A percentile compares a stretch with the other conserved stretches of the same genome.
Evolutionary conservation across 2,797 vertebrate species (phyloP).

Genomic region (Arctocebus calabarensis): DNA sequence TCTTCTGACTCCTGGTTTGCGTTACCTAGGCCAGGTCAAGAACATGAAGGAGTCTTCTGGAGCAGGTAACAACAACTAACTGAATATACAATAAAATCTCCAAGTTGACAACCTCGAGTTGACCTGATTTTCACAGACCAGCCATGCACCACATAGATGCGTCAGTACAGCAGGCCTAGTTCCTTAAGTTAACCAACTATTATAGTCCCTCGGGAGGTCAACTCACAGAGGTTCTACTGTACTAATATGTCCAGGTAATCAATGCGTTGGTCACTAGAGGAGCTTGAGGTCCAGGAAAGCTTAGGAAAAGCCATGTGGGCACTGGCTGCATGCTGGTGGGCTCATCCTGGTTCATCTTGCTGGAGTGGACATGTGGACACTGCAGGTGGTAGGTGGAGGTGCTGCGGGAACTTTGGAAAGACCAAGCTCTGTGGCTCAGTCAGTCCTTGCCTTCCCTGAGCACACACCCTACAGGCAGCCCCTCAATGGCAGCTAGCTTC

Average conservation of each 20-base stretch:
- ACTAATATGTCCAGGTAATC: neutral
- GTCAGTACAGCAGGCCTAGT: too few species aligned
- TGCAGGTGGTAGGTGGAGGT: neutral
- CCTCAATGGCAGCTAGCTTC: neutral
- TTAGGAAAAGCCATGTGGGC: neutral
- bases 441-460: neutral
- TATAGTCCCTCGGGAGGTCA: too few species aligned
- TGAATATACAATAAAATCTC: too few species aligned
- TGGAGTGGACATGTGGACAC: neutral
- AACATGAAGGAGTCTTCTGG: neutral
- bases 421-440: too few species aligned
- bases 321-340: neutral
- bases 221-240: too few species aligned
- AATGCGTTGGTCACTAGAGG: neutral
- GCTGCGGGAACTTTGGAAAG: rapidly evolving
- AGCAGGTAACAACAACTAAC: neutral
- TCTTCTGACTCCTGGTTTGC: neutral
- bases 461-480: neutral
- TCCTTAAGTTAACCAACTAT: too few species aligned
- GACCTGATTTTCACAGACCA: too few species aligned
- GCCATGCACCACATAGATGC: too few species aligned
- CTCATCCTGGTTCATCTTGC: neutral
- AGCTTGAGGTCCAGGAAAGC: neutral
- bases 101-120: too few species aligned
- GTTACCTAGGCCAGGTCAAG: neutral